phyloP scores from a whole-genome alignment of 2,113 vertebrate species.

The Dissostichus mawsoni region DNA sequence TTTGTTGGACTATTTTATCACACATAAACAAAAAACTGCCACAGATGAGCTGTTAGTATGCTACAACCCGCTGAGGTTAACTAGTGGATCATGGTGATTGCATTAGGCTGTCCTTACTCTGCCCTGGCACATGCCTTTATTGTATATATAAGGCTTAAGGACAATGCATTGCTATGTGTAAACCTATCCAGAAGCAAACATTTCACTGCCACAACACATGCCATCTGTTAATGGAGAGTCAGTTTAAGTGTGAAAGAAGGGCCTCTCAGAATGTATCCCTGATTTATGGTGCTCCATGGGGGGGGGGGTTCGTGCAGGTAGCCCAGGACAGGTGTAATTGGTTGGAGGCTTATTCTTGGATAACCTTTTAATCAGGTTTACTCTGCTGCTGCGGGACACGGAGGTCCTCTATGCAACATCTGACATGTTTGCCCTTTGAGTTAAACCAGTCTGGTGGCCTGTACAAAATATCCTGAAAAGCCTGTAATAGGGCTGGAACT shows the following conservation, averaged over 20 bases:
- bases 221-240: not conserved
- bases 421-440: not conserved
- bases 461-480: too few species aligned
- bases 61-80: conserved; percentile 6
- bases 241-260: not conserved
- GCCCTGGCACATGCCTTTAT: conserved; percentile 9
- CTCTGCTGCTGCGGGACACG: not conserved
- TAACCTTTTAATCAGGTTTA: conserved; percentile 53
- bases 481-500: not conserved
- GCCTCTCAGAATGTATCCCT: conserved; percentile 25
- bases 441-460: not conserved
- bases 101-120: conserved; percentile 20
- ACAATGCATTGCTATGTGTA: not conserved
- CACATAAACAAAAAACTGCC: not conserved
- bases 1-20: not conserved
- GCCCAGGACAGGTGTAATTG: conserved; percentile 53
- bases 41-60: conserved; percentile 22
- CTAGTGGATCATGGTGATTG: conserved; percentile 18
- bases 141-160: not conserved
- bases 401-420: not conserved
- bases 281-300: conserved; percentile 6
- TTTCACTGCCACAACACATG: not conserved
- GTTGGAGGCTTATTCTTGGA: conserved; percentile 30
- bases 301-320: conserved; percentile 20
- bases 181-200: not conserved